These are phyloP conservation scores for Caenorhabditis imperialis DNA, from an alignment of 2,888 invertebrate genomes.

Conservation along the genomic window DNA sequence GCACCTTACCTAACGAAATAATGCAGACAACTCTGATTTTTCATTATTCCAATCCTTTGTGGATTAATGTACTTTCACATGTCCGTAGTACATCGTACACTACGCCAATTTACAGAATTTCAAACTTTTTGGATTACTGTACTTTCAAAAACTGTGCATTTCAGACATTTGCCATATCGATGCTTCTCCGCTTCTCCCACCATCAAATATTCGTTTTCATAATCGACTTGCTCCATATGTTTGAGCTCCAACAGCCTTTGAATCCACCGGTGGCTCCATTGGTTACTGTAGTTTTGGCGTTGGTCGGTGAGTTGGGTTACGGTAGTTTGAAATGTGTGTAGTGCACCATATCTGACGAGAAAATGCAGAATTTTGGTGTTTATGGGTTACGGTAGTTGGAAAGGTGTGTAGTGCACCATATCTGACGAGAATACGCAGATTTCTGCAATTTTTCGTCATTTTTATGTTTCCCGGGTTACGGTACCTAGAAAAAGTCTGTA, in stretches of 20 bases:
- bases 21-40: too few relatives aligned
- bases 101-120: not conserved
- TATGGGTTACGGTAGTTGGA: too few relatives aligned
- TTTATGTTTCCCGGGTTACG: too few relatives aligned
- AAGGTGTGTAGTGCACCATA: too few relatives aligned
- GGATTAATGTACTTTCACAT: not conserved
- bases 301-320: constrained; percentile 86
- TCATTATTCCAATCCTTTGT: too few relatives aligned
- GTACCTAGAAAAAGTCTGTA: too few relatives aligned
- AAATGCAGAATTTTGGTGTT: too few relatives aligned
- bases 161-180: constrained; percentile 97
- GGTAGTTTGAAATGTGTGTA: not conserved
- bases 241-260: constrained; percentile 91
- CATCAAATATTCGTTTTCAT: constrained; percentile 99
- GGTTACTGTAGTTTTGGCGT: constrained; percentile 94
- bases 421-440: too few relatives aligned
- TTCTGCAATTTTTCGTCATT: too few relatives aligned
- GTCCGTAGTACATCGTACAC: not conserved
- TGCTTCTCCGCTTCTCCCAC: constrained; percentile 97
- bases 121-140: too few relatives aligned
- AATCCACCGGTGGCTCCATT: constrained; percentile 94
- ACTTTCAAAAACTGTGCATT: not conserved
- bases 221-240: constrained; percentile 96
- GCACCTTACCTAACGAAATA: too few relatives aligned
- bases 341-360: not conserved